Evolutionary conservation across 2,888 invertebrate species (phyloP), one percentile per base, ranked within the genome.

Genomic region (Exocentrus adspersus): DNA sequence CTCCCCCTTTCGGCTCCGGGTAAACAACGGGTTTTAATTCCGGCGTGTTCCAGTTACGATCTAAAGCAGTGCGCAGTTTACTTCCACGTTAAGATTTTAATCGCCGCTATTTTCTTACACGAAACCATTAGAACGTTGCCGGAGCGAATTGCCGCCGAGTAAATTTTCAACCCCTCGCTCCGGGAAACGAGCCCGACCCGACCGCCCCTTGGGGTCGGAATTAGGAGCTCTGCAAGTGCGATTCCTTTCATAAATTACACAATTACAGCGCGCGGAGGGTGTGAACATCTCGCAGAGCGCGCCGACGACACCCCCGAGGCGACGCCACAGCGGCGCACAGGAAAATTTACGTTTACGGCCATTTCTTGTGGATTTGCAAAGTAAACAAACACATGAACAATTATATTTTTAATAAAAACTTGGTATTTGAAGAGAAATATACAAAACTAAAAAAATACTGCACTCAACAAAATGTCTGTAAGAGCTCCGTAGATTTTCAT

Each of bases 211-310:
- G 16, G 32, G 46, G 46, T 45, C 46, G 30, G 65, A 68, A 68
- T 68, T 65, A 68, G 68, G 66, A 60, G 68, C 64, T 57, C 62
- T 48, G 64, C 63, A 68, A 70, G 70, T 61, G 64, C 61, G 64
- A 64, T 46, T 65, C 66, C 67, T 77, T 77, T 74, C 78, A 80
- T 80, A 80, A 81, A 80, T 80, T 79, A 80, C 78, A 77, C 79
- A 80, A 81, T 80, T 80, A 79, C 78, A 56, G 70, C 63, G 58
- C 62, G 60, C 68, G 71, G 73, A 62, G 77, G 77, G 77, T 77
- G 77, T 72, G 77, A 78, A 77, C 76, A 76, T 77, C 72, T 75
- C 72, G 67, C 53, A 62, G 59, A 69, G 69, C 72, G 67, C 68
- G 67, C 68, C 71, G 70, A 75, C 76, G 75, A 76, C 77, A 77